Conservation (phyloP, 2,888 invertebrate species). For the Hypolimnas misippus region DNA sequence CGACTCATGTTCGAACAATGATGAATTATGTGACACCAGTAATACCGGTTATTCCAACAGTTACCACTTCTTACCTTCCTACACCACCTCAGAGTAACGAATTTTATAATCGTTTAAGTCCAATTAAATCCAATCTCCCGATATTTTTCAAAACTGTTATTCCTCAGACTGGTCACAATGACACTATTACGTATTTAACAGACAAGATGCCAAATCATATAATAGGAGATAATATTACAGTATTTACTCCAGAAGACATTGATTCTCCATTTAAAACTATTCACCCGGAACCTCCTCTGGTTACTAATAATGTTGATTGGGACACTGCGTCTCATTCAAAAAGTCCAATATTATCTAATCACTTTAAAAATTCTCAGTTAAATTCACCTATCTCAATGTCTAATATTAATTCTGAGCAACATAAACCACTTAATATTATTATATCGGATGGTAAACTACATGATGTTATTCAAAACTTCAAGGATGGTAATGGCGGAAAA, state of each 20-base stretch:
- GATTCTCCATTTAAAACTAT: constrained; percentile 57
- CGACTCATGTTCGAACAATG: constrained; percentile 50
- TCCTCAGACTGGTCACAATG: constrained; percentile 48
- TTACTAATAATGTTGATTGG: constrained; percentile 45
- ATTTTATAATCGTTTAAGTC: constrained; percentile 56
- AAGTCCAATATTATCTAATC: constrained; percentile 15
- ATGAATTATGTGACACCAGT: constrained; percentile 65
- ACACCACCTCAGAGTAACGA: constrained; percentile 56
- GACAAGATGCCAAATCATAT: constrained; percentile 26
- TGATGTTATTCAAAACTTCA: constrained; percentile 45
- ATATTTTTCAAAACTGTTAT: constrained; percentile 56
- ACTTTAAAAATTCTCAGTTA: constrained; percentile 18
- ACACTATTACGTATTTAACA: constrained; percentile 44
- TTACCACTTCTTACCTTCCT: constrained; percentile 51
- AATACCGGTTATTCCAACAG: constrained; percentile 49
- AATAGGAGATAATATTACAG: constrained; percentile 56
- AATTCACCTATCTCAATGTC: constrained; percentile 6
- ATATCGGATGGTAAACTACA: constrained; percentile 50
- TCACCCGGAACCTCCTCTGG: constrained; percentile 50
- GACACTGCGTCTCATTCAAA: constrained; percentile 26
- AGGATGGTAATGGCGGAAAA: constrained; percentile 36
- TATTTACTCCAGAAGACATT: constrained; percentile 56
- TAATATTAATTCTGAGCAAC: constrained; percentile 34
- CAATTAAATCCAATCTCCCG: constrained; percentile 55
- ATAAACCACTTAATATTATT: constrained; percentile 48